phyloP scores from a whole-genome alignment of 2,888 invertebrate genomes.

The Epirrita christyi region DNA sequence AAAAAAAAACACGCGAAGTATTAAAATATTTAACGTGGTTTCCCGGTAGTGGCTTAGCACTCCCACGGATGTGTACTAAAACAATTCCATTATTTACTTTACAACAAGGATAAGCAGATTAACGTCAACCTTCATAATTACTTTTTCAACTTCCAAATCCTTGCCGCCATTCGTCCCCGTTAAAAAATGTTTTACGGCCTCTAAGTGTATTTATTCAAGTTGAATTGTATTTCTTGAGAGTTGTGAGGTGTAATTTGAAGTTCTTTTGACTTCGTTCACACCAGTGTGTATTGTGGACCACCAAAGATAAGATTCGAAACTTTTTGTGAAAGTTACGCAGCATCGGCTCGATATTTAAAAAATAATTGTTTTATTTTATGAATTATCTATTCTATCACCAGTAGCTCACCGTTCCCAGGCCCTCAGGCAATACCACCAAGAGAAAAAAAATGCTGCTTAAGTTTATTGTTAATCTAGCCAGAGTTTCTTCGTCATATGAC shows the following conservation, averaged over 20 bases:
- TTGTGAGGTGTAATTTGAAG: constrained; percentile 62
- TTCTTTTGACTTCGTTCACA: constrained; percentile 45
- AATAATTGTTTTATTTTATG: no score
- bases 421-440: no score
- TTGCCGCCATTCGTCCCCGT: constrained; percentile 48
- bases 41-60: no score
- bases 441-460: no score
- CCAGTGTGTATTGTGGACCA: background rate
- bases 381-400: no score
- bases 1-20: no score
- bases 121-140: constrained; percentile 54
- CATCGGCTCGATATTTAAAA: no score
- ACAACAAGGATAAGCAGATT: constrained; percentile 51
- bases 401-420: no score
- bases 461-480: no score
- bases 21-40: no score
- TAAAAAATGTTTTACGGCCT: constrained; percentile 52
- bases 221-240: constrained; percentile 58
- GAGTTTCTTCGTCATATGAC: no score
- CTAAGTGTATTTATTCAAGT: constrained; percentile 60
- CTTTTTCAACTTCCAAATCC: constrained; percentile 56
- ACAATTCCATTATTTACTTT: constrained; percentile 37
- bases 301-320: background rate
- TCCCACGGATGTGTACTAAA: constrained; percentile 14
- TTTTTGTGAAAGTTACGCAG: background rate